Conservation (phyloP, 1,140 invertebrate genomes). For the Rhyacophila brunnea region DNA sequence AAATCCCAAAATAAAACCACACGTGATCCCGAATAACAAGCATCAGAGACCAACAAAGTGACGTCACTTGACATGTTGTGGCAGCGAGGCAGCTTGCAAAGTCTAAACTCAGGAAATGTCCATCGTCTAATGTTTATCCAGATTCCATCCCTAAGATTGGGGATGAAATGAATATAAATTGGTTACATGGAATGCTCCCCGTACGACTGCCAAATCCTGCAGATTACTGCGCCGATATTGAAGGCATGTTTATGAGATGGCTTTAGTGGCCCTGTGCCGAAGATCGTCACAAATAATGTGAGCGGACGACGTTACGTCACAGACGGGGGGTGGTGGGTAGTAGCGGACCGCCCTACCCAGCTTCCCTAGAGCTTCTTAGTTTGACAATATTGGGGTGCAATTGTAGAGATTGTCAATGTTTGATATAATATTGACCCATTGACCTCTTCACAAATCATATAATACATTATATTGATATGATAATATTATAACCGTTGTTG, state of each 20-base stretch:
- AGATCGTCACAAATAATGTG: slow-evolving; percentile 32
- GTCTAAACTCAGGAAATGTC: slow-evolving; percentile 15
- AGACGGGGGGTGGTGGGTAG: not conserved
- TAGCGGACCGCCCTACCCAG: not conserved
- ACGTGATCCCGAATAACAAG: no score
- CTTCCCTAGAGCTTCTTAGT: not conserved
- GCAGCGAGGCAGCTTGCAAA: no score
- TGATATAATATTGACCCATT: no score
- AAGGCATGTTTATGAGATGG: slow-evolving; percentile 37
- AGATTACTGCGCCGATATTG: slow-evolving; percentile 36
- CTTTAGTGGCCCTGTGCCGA: slow-evolving; percentile 23
- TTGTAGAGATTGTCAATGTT: no score
- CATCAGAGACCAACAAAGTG: no score
- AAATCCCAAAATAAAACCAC: no score
- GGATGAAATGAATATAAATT: slow-evolving; percentile 36
- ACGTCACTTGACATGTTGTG: no score
- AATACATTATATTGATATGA: no score
- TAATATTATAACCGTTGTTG: no score
- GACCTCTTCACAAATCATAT: no score
- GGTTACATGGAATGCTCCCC: slow-evolving; percentile 21
- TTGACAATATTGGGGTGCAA: no score
- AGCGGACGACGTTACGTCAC: slow-evolving; percentile 5
- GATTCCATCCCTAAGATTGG: slow-evolving; percentile 25
- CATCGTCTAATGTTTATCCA: slow-evolving; percentile 31
- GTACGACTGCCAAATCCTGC: slow-evolving; percentile 34